phyloP scores from a whole-genome alignment of 2,113 vertebrate species.

The Grammomys surdaster region DNA sequence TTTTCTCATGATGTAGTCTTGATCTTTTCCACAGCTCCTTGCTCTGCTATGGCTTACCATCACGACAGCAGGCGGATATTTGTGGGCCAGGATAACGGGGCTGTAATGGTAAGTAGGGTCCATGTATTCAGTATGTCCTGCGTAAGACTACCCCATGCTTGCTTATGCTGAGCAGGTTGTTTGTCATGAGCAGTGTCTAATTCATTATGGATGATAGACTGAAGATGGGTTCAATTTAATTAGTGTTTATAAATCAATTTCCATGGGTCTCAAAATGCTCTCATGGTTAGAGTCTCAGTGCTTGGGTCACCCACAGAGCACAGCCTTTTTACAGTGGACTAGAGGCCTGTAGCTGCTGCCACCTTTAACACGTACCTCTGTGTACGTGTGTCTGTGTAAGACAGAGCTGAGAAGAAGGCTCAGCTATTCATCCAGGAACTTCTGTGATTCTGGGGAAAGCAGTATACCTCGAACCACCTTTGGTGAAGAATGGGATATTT shows the following conservation, averaged over 20 bases:
- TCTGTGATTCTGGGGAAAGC: neutral
- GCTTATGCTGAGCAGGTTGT: neutral
- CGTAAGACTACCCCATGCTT: neutral
- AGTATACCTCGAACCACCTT: neutral
- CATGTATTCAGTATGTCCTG: neutral
- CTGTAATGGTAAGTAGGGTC: conserved; percentile 92
- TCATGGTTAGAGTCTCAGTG: neutral
- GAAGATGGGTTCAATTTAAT: neutral
- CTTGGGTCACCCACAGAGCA: neutral
- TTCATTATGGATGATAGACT: neutral
- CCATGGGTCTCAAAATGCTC: neutral
- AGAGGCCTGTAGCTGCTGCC: neutral
- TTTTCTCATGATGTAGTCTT: conserved; percentile 36
- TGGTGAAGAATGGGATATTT: neutral
- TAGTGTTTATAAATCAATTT: neutral
- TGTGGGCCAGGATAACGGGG: conserved; percentile 98
- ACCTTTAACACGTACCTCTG: accelerated
- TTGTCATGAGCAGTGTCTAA: neutral
- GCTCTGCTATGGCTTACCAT: conserved; percentile 96
- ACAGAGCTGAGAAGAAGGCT: no score
- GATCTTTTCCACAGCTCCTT: conserved; percentile 90
- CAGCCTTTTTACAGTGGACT: neutral
- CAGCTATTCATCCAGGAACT: neutral
- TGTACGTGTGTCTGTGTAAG: neutral
- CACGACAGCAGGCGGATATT: conserved; percentile 97